These are phyloP conservation scores for Paradisaea rubra DNA, from an alignment of 2,113 vertebrate species.

Conservation along the genomic window DNA sequence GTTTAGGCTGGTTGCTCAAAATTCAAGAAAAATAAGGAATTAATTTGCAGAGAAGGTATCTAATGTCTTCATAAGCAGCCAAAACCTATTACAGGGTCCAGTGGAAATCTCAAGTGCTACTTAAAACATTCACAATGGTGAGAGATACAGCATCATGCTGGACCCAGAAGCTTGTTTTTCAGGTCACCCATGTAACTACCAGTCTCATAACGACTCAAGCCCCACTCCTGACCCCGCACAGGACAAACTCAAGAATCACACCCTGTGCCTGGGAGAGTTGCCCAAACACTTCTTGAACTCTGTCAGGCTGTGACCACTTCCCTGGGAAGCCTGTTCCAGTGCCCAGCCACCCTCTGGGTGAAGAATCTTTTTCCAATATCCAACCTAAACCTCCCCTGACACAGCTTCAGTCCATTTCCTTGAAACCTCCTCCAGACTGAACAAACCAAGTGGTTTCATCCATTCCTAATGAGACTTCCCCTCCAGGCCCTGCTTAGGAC, in stretches of 20 bases:
- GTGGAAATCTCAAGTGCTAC: not conserved
- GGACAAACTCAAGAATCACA: not conserved
- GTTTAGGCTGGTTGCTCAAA: not conserved
- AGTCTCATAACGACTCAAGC: not conserved
- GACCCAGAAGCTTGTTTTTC: not conserved
- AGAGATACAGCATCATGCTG: not conserved
- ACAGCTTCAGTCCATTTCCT: not conserved
- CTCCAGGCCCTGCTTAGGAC: not conserved
- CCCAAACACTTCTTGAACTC: not conserved
- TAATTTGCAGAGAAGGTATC: not conserved
- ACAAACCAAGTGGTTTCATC: not conserved
- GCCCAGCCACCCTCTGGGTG: not conserved
- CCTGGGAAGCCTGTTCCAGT: not conserved
- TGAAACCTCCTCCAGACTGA: not conserved
- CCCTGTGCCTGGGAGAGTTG: no score
- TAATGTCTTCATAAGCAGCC: not conserved
- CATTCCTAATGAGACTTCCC: not conserved
- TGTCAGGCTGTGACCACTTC: not conserved
- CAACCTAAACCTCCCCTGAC: no score
- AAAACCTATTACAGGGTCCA: not conserved
- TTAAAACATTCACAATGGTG: not conserved
- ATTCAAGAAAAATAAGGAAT: not conserved
- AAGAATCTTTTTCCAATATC: not conserved
- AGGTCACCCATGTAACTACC: not conserved
- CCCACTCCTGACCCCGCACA: not conserved